phyloP scores from a whole-genome alignment of 2,113 vertebrate genomes.

The Pluvianellus socialis region DNA sequence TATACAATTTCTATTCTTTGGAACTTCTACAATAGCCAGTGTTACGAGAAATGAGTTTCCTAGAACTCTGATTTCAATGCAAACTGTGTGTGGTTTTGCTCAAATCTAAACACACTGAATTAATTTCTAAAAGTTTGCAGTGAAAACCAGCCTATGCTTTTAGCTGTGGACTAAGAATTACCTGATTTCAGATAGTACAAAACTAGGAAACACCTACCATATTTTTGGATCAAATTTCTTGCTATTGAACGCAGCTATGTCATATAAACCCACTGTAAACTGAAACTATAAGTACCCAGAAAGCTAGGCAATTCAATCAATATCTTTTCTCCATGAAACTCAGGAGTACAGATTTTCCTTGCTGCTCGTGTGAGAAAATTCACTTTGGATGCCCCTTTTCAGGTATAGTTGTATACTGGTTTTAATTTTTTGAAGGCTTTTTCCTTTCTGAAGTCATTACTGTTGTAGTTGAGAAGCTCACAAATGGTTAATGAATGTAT shows the following conservation, averaged over 20 bases:
- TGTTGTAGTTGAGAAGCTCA: neutral
- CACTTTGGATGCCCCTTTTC: neutral
- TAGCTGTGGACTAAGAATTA: neutral
- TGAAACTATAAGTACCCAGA: neutral
- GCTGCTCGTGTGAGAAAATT: neutral
- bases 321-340: neutral
- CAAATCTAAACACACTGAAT: neutral
- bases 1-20: neutral
- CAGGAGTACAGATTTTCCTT: neutral
- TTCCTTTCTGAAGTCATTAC: neutral
- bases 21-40: neutral
- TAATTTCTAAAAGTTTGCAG: neutral
- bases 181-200: neutral
- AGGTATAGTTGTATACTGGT: neutral
- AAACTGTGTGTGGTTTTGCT: neutral
- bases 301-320: neutral
- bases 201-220: neutral
- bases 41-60: neutral
- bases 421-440: neutral
- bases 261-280: neutral
- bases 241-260: neutral
- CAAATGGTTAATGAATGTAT: neutral
- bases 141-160: neutral
- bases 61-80: neutral
- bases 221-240: neutral